Conservation (phyloP, 2,113 vertebrate genomes). For the Austrofundulus limnaeus region DNA sequence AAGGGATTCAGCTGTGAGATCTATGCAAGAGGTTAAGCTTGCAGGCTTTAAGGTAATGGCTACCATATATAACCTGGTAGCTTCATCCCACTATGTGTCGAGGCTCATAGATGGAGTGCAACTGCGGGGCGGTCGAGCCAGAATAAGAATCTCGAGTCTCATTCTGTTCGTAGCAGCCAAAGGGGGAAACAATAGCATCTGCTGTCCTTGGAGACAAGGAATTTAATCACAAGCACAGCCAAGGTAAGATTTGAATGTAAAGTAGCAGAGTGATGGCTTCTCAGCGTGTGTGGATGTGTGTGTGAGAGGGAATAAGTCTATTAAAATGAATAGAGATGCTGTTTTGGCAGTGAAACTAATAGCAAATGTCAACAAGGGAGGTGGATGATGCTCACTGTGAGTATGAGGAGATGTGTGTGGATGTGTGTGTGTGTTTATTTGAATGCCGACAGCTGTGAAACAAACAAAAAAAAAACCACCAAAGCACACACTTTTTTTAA, state of each 20-base stretch:
- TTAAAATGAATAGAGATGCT: constrained; percentile 51
- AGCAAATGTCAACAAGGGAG: constrained; percentile 54
- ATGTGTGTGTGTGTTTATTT: constrained; percentile 2
- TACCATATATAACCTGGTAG: constrained; percentile 60
- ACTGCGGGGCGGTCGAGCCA: constrained; percentile 50
- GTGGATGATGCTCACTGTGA: constrained; percentile 31
- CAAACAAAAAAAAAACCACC: constrained; percentile 22
- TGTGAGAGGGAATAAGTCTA: constrained; percentile 27
- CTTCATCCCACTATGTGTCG: constrained; percentile 59
- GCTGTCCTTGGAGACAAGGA: constrained; percentile 62
- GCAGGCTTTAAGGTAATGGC: constrained; percentile 60
- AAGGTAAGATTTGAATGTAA: constrained; percentile 72
- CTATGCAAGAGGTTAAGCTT: constrained; percentile 63
- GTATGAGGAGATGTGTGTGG: constrained; percentile 2
- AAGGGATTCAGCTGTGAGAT: constrained; percentile 46
- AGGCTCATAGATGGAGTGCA: constrained; percentile 55
- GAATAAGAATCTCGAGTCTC: constrained; percentile 65
- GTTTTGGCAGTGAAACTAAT: constrained; percentile 59
- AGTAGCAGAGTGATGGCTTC: constrained; percentile 46
- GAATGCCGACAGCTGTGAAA: constrained; percentile 24
- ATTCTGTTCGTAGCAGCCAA: constrained; percentile 68
- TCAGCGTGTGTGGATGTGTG: constrained; percentile 23
- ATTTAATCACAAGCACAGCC: constrained; percentile 70
- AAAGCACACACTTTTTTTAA: constrained; percentile 5
- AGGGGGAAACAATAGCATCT: constrained; percentile 72